Evolutionary conservation across 2,888 invertebrate species (phyloP).

Genomic region (Augiades crinisus): DNA sequence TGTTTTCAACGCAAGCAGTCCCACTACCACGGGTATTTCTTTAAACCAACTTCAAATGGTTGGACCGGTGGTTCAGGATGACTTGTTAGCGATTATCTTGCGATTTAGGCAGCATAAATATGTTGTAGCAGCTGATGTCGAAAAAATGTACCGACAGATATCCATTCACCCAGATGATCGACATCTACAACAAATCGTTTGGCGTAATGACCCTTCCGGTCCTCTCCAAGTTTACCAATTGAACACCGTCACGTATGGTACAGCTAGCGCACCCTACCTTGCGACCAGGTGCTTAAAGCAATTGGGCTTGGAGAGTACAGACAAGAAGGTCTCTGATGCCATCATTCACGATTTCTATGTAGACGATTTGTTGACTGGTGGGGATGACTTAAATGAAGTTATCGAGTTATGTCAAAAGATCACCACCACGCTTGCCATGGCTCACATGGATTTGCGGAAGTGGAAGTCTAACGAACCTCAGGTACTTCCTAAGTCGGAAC

Average conservation of each 20-base stretch:
- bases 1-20: conserved; percentile 20
- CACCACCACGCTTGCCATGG: conserved; percentile 30
- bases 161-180: conserved; percentile 15
- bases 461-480: conserved; percentile 34
- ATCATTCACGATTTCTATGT: conserved; percentile 37
- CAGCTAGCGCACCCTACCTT: conserved; percentile 35
- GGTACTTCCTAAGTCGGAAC: conserved; percentile 11
- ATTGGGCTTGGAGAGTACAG: conserved; percentile 31
- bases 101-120: neutral
- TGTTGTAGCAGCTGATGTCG: neutral
- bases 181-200: conserved; percentile 27
- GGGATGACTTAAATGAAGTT: conserved; percentile 22
- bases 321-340: conserved; percentile 26
- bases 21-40: conserved; percentile 22
- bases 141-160: conserved; percentile 37
- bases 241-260: neutral
- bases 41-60: neutral
- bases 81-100: neutral
- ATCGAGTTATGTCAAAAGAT: conserved; percentile 19
- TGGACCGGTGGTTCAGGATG: neutral
- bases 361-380: conserved; percentile 30
- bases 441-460: conserved; percentile 33
- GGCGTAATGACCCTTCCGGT: conserved; percentile 31
- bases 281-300: conserved; percentile 36
- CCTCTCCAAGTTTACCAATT: conserved; percentile 28